Percentiles rank a stretch among this genome's conserved stretches.
Conservation (phyloP, 2,113 vertebrate genomes). For the Stegostoma tigrinum region DNA sequence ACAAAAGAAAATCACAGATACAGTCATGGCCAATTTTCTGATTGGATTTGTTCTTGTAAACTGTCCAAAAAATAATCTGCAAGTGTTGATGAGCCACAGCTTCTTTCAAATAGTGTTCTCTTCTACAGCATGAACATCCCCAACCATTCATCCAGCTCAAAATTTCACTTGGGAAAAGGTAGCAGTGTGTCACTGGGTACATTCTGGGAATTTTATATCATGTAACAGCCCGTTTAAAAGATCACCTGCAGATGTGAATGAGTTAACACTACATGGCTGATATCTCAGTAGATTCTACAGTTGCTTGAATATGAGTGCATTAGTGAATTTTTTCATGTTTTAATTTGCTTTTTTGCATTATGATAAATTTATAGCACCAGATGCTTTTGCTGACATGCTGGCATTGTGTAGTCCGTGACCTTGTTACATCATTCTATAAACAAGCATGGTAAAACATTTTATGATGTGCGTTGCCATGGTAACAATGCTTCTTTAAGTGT, state of each 20-base stretch:
- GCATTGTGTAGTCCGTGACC: not conserved
- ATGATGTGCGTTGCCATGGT: not conserved
- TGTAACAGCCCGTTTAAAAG: not conserved
- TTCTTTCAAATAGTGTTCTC: not conserved
- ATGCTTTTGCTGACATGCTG: not conserved
- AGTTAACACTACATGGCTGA: not conserved
- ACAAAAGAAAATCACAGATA: not conserved
- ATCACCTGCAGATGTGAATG: not conserved
- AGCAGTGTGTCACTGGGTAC: not conserved
- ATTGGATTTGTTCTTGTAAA: not conserved
- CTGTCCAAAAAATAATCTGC: not conserved
- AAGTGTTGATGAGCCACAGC: not conserved
- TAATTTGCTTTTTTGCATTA: not conserved
- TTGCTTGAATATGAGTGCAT: not conserved
- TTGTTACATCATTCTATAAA: slow-evolving; percentile 14
- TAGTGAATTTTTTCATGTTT: not conserved
- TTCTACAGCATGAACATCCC: not conserved
- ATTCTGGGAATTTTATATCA: not conserved
- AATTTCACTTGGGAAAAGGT: not conserved
- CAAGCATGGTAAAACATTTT: not conserved
- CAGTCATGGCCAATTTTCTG: not conserved
- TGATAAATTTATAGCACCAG: not conserved
- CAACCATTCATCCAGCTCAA: not conserved
- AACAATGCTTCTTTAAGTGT: slow-evolving; percentile 17
- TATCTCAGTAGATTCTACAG: not conserved